Evolutionary conservation across 2,888 invertebrate species (phyloP).

Genomic region (Yponomeuta plumbellus): DNA sequence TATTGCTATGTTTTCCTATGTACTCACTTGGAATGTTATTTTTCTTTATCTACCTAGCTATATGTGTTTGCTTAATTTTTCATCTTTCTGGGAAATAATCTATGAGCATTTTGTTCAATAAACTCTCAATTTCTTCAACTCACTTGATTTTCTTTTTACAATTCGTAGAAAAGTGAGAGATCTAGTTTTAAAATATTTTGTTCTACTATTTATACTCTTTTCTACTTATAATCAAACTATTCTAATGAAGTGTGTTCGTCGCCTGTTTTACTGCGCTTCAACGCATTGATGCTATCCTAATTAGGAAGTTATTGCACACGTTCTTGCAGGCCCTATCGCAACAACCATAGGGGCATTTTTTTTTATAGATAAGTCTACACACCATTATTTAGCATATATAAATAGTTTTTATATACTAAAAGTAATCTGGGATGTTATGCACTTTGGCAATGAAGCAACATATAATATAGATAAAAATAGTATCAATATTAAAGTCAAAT

Average conservation of each 20-base stretch:
- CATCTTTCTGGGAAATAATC: not conserved
- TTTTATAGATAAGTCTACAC: not conserved
- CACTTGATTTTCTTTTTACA: conserved; percentile 5
- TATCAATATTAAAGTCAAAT: conserved; percentile 63
- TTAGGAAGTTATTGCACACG: not conserved
- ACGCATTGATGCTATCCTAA: too few relatives aligned
- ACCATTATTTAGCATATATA: not conserved
- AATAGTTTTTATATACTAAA: not conserved
- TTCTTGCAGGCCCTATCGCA: not conserved
- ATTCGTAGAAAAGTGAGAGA: conserved; percentile 8
- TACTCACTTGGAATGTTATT: conserved; percentile 13
- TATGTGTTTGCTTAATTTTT: not conserved
- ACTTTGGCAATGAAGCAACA: conserved; percentile 14
- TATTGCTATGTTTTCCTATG: not conserved
- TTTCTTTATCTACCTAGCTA: conserved; percentile 7
- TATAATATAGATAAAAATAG: conserved; percentile 7
- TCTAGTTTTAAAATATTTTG: not conserved
- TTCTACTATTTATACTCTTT: conserved; percentile 6
- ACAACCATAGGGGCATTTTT: not conserved
- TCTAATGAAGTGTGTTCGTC: conserved; percentile 9
- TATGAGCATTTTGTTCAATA: not conserved
- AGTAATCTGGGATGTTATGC: conserved; percentile 5
- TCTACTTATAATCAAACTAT: conserved; percentile 9
- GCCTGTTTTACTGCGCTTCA: not conserved
- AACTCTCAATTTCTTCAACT: not conserved